Conservation (phyloP, 2,113 vertebrate species). For the Megalops atlanticus region DNA sequence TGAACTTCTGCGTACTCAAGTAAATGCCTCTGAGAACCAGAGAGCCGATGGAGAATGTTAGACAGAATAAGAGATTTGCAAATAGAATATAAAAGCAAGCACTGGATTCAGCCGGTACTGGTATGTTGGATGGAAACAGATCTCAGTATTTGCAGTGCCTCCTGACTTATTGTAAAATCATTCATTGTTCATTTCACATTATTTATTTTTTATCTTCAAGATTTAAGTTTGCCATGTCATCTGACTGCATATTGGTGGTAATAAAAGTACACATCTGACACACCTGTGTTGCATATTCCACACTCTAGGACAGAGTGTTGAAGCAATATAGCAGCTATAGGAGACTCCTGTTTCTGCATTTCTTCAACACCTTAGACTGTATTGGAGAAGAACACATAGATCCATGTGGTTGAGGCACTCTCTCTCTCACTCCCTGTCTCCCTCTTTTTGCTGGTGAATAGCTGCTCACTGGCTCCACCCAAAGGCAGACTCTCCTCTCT, state of each 20-base stretch:
- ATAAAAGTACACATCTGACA: not conserved
- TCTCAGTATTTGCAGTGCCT: not conserved
- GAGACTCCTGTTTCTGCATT: not conserved
- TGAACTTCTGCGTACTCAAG: not conserved
- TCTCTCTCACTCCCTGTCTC: slow-evolving; percentile 35
- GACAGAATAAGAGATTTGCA: not conserved
- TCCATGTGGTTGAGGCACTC: not conserved
- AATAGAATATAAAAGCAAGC: not conserved
- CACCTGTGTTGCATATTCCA: not conserved
- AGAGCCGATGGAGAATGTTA: not conserved
- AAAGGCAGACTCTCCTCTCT: slow-evolving; percentile 57
- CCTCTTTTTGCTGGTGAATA: slow-evolving; percentile 37
- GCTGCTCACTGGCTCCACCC: slow-evolving; percentile 83
- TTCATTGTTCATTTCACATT: not conserved
- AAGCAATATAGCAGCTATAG: not conserved
- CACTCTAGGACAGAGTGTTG: no score
- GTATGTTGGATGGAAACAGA: not conserved
- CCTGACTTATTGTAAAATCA: not conserved
- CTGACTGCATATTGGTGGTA: not conserved
- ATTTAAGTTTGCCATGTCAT: not conserved
- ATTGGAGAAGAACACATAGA: not conserved
- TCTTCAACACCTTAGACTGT: not conserved
- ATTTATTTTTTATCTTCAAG: no score
- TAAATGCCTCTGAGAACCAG: not conserved
- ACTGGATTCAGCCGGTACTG: not conserved